Evolutionary conservation across 2,113 vertebrate genomes (phyloP).

Genomic region (Xenopus laevis): DNA sequence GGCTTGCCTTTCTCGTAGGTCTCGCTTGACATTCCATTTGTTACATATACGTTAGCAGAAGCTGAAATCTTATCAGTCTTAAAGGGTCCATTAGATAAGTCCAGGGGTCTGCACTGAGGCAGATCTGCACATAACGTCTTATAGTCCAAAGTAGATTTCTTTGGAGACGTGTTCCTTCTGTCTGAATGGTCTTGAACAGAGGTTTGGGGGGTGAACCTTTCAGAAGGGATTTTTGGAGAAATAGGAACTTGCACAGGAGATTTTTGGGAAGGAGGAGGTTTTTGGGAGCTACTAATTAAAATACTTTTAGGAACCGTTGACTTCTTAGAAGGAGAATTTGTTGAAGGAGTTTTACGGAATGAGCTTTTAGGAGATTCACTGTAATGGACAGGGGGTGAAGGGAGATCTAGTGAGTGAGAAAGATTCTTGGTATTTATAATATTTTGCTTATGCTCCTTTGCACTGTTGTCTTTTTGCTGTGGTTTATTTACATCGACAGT

Average conservation of each 20-base stretch:
- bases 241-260: neutral
- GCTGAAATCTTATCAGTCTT: constrained; percentile 22
- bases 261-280: constrained; percentile 19
- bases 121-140: constrained; percentile 28
- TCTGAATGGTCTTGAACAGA: constrained; percentile 18
- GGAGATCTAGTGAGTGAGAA: constrained; percentile 34
- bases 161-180: constrained; percentile 5
- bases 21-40: constrained; percentile 12
- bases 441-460: constrained; percentile 3
- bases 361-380: constrained; percentile 3
- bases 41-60: constrained; percentile 16
- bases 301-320: neutral
- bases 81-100: constrained; percentile 29
- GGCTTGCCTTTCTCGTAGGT: constrained; percentile 58
- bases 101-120: constrained; percentile 29
- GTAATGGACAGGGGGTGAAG: constrained; percentile 1
- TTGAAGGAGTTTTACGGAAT: constrained; percentile 26
- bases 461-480: neutral
- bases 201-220: constrained; percentile 5
- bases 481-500: neutral
- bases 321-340: constrained; percentile 17
- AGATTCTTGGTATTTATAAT: constrained; percentile 10
- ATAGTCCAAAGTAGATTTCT: constrained; percentile 21
- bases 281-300: constrained; percentile 9
- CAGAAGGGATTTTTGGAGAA: constrained; percentile 7